Conservation (phyloP, 2,113 vertebrate species). For the Rhagologus leucostigma region DNA sequence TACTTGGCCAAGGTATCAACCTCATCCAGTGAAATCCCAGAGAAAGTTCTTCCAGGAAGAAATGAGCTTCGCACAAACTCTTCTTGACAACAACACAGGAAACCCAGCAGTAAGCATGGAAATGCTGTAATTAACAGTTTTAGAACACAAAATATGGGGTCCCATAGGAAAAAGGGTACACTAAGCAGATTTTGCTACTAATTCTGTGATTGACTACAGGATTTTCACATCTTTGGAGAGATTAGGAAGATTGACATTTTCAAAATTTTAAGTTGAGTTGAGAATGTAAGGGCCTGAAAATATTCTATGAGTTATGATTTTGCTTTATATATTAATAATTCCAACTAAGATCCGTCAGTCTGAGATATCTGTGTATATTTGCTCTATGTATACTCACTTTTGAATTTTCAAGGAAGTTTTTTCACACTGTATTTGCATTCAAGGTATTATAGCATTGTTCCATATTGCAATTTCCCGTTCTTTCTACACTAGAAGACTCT, state of each 20-base stretch:
- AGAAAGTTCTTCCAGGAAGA: not conserved
- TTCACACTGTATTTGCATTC: not conserved
- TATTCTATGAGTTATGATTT: not conserved
- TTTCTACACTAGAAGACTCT: not conserved
- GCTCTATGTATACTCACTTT: not conserved
- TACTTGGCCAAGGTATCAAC: not conserved
- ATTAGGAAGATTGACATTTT: not conserved
- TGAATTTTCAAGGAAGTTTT: not conserved
- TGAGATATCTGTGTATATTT: not conserved
- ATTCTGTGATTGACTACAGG: not conserved
- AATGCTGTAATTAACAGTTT: not conserved
- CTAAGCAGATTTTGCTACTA: not conserved
- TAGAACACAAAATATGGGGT: not conserved
- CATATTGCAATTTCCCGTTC: not conserved
- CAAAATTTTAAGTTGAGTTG: not conserved
- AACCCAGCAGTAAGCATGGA: not conserved
- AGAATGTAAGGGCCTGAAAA: not conserved
- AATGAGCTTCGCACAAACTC: not conserved
- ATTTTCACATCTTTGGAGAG: not conserved
- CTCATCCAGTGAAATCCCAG: not conserved
- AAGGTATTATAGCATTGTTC: not conserved
- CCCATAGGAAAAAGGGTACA: not conserved
- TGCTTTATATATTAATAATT: not conserved
- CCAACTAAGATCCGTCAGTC: not conserved
- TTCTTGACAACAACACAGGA: not conserved